These are phyloP conservation scores for Loris lydekkerianus DNA, from an alignment of 2,797 vertebrate species.

Conservation along the genomic window DNA sequence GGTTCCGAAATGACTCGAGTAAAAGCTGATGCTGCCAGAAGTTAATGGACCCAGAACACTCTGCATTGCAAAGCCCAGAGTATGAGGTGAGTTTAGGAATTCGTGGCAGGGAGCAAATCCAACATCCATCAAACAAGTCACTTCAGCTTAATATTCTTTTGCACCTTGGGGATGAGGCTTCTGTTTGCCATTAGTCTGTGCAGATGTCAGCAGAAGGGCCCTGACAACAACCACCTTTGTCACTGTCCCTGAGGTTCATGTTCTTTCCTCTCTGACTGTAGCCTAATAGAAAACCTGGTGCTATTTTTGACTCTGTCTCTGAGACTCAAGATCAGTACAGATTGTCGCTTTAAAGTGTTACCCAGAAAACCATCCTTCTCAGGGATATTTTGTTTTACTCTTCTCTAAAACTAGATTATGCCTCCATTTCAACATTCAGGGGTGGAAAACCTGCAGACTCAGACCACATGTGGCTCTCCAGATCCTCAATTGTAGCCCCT, in stretches of 20 bases:
- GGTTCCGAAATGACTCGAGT: neutral
- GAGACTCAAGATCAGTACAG: neutral
- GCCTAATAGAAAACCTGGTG: neutral
- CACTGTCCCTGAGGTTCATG: neutral
- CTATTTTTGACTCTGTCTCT: neutral
- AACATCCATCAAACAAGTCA: neutral
- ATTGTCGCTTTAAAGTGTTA: neutral
- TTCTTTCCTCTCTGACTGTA: neutral
- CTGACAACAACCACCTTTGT: neutral
- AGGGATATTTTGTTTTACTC: neutral
- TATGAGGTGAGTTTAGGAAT: neutral
- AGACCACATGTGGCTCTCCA: neutral
- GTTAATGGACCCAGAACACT: neutral
- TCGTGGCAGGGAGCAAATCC: neutral
- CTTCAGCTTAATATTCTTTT: neutral
- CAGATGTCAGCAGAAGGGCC: neutral
- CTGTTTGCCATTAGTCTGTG: neutral
- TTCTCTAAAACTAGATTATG: neutral
- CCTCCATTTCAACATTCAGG: neutral
- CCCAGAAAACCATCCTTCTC: neutral
- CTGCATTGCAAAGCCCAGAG: neutral
- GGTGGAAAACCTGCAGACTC: neutral
- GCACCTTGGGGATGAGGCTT: neutral
- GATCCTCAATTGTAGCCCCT: neutral
- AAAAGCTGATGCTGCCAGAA: neutral